Percentiles rank a stretch among this genome's conserved stretches.
phyloP scores from a whole-genome alignment of 2,797 vertebrate genomes.

The Thripadectes ignobilis region DNA sequence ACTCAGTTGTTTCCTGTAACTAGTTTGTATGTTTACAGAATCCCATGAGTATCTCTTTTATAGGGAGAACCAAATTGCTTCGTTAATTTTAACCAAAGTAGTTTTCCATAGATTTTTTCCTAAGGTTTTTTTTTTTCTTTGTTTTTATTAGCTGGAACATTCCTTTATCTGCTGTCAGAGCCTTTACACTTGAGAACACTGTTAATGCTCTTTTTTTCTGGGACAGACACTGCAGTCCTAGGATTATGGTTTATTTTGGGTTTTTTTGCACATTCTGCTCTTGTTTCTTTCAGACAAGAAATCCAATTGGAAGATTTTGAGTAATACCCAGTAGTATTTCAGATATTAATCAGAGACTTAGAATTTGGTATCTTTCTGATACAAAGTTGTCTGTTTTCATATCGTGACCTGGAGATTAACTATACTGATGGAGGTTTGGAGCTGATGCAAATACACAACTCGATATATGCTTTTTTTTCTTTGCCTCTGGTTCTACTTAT shows the following conservation, averaged over 20 bases:
- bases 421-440: background rate
- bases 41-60: background rate
- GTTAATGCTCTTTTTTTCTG: background rate
- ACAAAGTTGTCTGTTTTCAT: background rate
- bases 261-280: background rate
- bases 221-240: background rate
- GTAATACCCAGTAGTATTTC: background rate
- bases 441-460: background rate
- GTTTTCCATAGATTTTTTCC: background rate
- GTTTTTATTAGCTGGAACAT: background rate
- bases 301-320: background rate
- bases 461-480: background rate
- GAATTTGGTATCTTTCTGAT: background rate
- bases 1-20: background rate
- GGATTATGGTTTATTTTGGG: background rate
- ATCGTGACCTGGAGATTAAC: background rate
- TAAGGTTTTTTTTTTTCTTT: background rate
- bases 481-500: background rate
- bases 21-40: background rate
- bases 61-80: background rate
- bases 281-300: background rate
- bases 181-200: background rate
- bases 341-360: background rate
- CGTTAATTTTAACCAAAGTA: constrained; percentile 1
- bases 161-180: background rate